These are phyloP conservation scores for Poecilia velifera DNA, from an alignment of 2,797 vertebrate species.

Conservation along the genomic window DNA sequence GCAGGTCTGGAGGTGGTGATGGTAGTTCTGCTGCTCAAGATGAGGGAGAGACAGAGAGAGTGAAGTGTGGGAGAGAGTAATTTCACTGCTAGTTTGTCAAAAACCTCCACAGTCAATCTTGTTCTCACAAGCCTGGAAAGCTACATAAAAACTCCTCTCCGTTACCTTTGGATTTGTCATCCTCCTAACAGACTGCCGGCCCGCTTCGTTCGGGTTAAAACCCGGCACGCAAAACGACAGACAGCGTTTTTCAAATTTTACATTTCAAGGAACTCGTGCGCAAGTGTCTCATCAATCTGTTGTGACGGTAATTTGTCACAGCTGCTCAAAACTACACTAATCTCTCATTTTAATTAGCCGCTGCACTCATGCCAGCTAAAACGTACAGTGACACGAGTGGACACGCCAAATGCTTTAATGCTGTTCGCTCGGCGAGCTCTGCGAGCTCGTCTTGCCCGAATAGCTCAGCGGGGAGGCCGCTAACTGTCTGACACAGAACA, in stretches of 20 bases:
- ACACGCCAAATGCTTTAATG: conserved; percentile 27
- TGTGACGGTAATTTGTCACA: neutral
- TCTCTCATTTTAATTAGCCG: conserved; percentile 15
- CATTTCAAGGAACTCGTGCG: conserved; percentile 1
- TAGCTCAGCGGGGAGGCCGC: conserved; percentile 19
- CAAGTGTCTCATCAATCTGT: neutral
- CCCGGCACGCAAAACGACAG: neutral
- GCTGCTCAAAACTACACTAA: neutral
- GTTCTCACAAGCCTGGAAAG: conserved; percentile 26
- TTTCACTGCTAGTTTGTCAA: conserved; percentile 56
- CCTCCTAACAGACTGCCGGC: conserved; percentile 3
- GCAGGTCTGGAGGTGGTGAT: conserved; percentile 35
- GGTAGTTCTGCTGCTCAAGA: conserved; percentile 27
- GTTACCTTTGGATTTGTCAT: too few relatives aligned
- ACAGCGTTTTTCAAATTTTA: neutral
- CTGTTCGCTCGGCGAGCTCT: neutral
- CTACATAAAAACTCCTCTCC: conserved; percentile 13
- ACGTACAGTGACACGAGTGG: conserved; percentile 18
- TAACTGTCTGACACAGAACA: conserved; percentile 28
- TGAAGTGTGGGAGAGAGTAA: conserved; percentile 35
- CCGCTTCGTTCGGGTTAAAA: neutral
- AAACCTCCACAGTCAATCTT: conserved; percentile 54
- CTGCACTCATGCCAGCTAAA: conserved; percentile 9
- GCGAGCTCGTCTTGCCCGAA: neutral
- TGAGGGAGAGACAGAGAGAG: conserved; percentile 31